Base-by-base conservation (phyloP, 2,888 invertebrate species). In the Lasioglossum leucozonium region DNA sequence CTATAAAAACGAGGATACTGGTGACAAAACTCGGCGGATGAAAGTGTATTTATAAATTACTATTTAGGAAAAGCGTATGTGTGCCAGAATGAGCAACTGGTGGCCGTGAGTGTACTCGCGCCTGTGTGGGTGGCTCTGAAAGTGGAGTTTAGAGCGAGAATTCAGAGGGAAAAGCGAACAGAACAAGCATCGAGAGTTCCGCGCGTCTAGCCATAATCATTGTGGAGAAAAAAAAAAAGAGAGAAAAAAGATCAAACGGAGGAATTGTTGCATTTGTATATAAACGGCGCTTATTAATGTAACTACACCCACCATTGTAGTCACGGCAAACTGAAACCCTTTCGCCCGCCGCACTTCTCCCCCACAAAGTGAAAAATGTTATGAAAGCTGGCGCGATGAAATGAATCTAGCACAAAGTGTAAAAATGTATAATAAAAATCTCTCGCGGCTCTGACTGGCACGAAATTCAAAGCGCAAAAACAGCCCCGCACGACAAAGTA, bases 11-110 rank as follows among this genome's bases (percentile, higher is more conserved):
- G 18, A 13, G n/a, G 40, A n/a, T 40, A n/a, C 40, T 13, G 6
- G n/a, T n/a, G 40, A 40, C 2, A 69, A 40, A 69, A 69, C 37
- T 40, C 8, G 13, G 0, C 13, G 37, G 13, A 22, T 13, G 69
- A 69, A 69, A 40, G 40, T 40, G 69, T 40, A 69, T 69, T 69
- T 69, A 69, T 40, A 69, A 40, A 69, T 69, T 69, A 69, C 37
- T 69, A 69, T 69, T 69, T 69, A 69, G 69, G 69, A 69, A 40
- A 69, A 37, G n/a, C 37, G 69, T 69, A 40, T 40, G 69, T 40
- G 69, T 40, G 40, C 40, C 40, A 69, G 69, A 69, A 40, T n/a
- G 69, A 69, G 69, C 69, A 69, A 69, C 69, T 69, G 69, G 69
- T 69, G 71, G 40, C 71, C 26, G 42, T 30, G 71, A 26, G 71